phyloP scores from a whole-genome alignment of 64 coral and sea anemone genomes.

The Dendrophyllia cribrosa region DNA sequence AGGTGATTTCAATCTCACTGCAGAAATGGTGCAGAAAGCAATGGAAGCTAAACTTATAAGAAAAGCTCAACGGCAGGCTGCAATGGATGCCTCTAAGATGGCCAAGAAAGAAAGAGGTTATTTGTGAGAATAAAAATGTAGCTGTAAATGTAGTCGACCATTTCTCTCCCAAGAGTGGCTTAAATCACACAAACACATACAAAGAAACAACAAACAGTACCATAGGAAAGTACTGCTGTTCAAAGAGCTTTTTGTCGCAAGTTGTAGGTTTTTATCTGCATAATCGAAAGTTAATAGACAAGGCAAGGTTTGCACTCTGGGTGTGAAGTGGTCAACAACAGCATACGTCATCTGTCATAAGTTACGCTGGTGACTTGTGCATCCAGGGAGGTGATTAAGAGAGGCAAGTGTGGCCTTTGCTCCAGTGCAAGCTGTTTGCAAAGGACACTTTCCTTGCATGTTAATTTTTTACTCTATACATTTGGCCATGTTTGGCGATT shows the following conservation, averaged over 20 bases:
- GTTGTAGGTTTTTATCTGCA: too few species aligned
- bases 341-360: too few species aligned
- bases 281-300: too few species aligned
- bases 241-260: too few species aligned
- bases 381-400: background rate
- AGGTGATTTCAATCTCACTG: conserved; percentile 38
- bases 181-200: too few species aligned
- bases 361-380: background rate
- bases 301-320: too few species aligned
- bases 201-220: too few species aligned
- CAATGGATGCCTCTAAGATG: conserved; percentile 82
- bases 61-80: conserved; percentile 91
- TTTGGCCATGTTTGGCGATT: conserved; percentile 47
- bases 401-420: background rate
- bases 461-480: conserved; percentile 24
- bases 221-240: too few species aligned
- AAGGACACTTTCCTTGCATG: background rate
- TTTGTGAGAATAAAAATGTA: background rate
- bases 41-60: conserved; percentile 85
- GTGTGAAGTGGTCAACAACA: too few species aligned
- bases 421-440: background rate
- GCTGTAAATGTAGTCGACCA: too few species aligned
- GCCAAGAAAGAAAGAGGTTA: conserved; percentile 94
- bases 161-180: too few species aligned
- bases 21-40: conserved; percentile 93